Conservation (phyloP, 2,888 invertebrate species). For the Ectemnius continuus region DNA sequence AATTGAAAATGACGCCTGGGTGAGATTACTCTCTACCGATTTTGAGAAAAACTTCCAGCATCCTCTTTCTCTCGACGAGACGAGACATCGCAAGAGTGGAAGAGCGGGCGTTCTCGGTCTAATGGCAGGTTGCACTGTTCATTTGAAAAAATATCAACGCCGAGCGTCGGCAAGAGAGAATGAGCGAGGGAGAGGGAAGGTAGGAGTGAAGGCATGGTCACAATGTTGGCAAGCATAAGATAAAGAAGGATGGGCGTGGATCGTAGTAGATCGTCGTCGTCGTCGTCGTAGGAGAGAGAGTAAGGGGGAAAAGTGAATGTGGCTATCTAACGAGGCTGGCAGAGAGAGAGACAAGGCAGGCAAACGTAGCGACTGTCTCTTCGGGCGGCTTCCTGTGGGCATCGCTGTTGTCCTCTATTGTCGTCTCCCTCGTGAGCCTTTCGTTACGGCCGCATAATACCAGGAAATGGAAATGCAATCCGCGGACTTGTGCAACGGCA, state of each 20-base stretch:
- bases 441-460: slow-evolving; percentile 61
- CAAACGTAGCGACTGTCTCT: slow-evolving; percentile 28
- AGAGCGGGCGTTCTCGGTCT: slow-evolving; percentile 58
- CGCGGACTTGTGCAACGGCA: slow-evolving; percentile 57
- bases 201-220: slow-evolving; percentile 21
- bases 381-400: slow-evolving; percentile 36
- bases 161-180: slow-evolving; percentile 4
- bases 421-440: slow-evolving; percentile 40
- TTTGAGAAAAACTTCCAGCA: slow-evolving; percentile 31
- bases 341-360: slow-evolving; percentile 3
- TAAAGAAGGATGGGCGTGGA: no score
- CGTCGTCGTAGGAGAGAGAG: no score
- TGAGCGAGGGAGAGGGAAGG: slow-evolving; percentile 8
- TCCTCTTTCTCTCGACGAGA: slow-evolving; percentile 28
- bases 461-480: slow-evolving; percentile 64
- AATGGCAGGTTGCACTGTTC: slow-evolving; percentile 59
- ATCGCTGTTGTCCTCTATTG: slow-evolving; percentile 43
- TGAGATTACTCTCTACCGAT: slow-evolving; percentile 40
- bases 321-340: slow-evolving; percentile 4
- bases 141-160: slow-evolving; percentile 48
- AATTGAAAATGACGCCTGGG: slow-evolving; percentile 21
- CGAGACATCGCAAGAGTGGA: slow-evolving; percentile 39
- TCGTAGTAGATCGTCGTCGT: no score
- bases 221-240: background rate
- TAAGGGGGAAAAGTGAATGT: slow-evolving; percentile 22